phyloP scores from a whole-genome alignment of 2,113 vertebrate genomes.

The Hypomesus transpacificus region DNA sequence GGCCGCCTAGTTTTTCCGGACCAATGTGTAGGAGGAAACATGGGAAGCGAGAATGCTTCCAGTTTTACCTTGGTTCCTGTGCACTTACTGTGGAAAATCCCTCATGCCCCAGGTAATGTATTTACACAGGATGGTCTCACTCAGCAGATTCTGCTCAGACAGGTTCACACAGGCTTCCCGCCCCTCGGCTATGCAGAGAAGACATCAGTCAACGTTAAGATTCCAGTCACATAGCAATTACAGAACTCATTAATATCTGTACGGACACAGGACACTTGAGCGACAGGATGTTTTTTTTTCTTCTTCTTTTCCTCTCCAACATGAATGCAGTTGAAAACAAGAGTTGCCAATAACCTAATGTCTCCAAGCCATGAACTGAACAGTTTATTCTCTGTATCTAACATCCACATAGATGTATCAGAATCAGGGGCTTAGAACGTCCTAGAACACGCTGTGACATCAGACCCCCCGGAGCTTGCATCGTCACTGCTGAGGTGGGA shows the following conservation, averaged over 20 bases:
- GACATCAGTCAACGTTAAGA: conserved; percentile 3
- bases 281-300: not conserved
- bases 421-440: not conserved
- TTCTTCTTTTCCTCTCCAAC: conserved; percentile 4
- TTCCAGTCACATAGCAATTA: not conserved
- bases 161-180: conserved; percentile 33
- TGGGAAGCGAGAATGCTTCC: conserved; percentile 42
- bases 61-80: conserved; percentile 40
- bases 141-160: conserved; percentile 35
- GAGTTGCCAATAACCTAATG: conserved; percentile 24
- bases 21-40: conserved; percentile 45
- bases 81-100: conserved; percentile 52
- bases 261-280: not conserved
- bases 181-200: conserved; percentile 8
- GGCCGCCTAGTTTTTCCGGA: conserved; percentile 41
- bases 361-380: conserved; percentile 3
- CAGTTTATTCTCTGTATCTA: conserved; percentile 15
- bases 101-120: conserved; percentile 35
- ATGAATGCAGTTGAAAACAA: conserved; percentile 25
- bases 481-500: conserved; percentile 36
- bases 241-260: not conserved
- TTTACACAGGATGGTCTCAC: conserved; percentile 24
- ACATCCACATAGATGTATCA: conserved; percentile 21
- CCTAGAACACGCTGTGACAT: conserved; percentile 39
- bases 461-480: conserved; percentile 19